Base-by-base conservation (phyloP, 2,113 vertebrate species). In the Sakesphorus luctuosus region DNA sequence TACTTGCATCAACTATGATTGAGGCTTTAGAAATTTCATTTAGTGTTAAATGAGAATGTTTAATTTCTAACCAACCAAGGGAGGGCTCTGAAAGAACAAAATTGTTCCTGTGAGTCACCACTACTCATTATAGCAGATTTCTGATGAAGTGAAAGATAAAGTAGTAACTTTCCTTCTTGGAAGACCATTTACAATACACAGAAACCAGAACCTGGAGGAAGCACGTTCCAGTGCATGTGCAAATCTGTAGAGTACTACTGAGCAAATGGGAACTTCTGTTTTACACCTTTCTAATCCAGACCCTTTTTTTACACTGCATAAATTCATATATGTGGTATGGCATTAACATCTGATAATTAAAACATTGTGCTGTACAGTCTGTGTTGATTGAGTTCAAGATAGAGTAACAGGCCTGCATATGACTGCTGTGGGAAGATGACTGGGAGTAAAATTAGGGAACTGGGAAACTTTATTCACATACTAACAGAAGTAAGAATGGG, bases 1-100 rank as follows among this genome's bases (percentile, higher is more conserved):
- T 71, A n/a, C 75, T 81, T 88, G 49, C 86, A 91, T 80, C 85
- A 82, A 82, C 56, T 47, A 44, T 77, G 87, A 89, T 49, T 88
- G 72, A 93, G 35, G 58, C 31, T 95, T 94, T 84, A 94, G 62
- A 73, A 62, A 94, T 69, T 92, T 86, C 53, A 78, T 84, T 90
- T 90, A 75, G 36, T 55, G 66, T 66, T 87, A 72, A 84, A 74
- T 85, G 53, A 90, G 79, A 62, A 84, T 58, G 52, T 72, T 71
- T 93, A 46, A 84, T 84, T 96, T 89, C 66, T 88, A 90, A 77
- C 38, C 65, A 88, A 79, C 26, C 26, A 75, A 80, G 10, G 52
- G 31, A 92, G 25, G 53, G 65, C 29, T 88, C 35, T 67, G 38
- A 93, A 86, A 95, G 46, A 71, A 91, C 52, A 47, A 89, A 93